Conservation (phyloP, 2,888 invertebrate genomes). For the Diarsia rubi region DNA sequence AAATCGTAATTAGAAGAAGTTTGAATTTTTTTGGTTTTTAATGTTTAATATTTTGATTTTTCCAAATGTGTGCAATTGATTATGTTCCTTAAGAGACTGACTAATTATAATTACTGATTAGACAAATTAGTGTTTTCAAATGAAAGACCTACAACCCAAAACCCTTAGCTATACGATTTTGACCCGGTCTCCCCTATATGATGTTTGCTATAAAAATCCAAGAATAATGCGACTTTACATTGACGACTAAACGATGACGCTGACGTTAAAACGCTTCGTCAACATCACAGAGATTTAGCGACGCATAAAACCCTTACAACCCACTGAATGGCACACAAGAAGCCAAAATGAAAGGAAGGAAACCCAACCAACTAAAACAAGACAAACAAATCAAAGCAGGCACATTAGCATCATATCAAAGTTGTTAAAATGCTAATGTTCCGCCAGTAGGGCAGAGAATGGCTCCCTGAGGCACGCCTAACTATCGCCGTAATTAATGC, state of each 20-base stretch:
- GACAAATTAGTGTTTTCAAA: no score
- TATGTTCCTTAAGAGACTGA: no score
- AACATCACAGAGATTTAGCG: constrained; percentile 37
- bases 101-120: no score
- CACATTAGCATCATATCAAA: constrained; percentile 63
- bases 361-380: constrained; percentile 60
- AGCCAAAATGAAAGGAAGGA: constrained; percentile 59
- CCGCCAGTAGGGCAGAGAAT: constrained; percentile 64
- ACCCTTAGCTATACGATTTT: no score
- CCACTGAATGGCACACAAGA: constrained; percentile 41
- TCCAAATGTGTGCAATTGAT: no score
- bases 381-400: constrained; percentile 65
- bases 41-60: no score
- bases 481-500: constrained; percentile 70
- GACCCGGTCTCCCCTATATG: no score
- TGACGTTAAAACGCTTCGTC: neutral
- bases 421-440: constrained; percentile 68
- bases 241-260: constrained; percentile 3
- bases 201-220: neutral
- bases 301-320: constrained; percentile 20
- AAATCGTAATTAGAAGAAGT: no score
- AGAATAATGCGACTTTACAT: constrained; percentile 4
- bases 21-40: no score
- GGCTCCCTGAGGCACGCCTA: constrained; percentile 63
- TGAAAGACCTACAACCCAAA: no score